Evolutionary conservation across 1,140 invertebrate genomes (phyloP), one percentile per base, ranked within the genome.

Genomic region (Pseudomyrmex flavicornis): DNA sequence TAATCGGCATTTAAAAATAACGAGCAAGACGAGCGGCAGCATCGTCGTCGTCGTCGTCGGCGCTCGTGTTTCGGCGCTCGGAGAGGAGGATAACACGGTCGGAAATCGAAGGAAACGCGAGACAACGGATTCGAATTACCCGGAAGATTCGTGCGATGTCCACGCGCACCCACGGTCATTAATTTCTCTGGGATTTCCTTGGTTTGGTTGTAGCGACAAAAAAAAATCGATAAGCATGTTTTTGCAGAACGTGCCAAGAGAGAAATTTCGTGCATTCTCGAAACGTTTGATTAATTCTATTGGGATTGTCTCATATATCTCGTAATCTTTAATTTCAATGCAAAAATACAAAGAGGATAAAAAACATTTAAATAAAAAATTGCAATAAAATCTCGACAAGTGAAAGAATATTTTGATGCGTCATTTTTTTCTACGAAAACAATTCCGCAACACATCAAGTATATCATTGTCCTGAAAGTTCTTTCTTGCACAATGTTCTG

Each of bases 1-100:
- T 87, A 82, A 88, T 88, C 87, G 85, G 50, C 77, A 73, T 88
- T 88, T 82, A 85, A 77, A 88, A 88, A 88, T 88, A 88, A 88
- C 76, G 83, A 87, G 87, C 26, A 26, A 72, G 63, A 58, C 17
- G 83, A 82, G 80, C 35, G 9, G 20, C 15, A 65, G 5, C 35
- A 35, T 35, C 17, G 17, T 20, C 9, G 26, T 26, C 26, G 26
- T 26, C 22, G 22, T 26, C 22, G n/a, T 17, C 59, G n/a, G 13
- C 44, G 61, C 83, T 88, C 85, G 17, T 73, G 22, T 88, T 87
- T 84, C 86, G 66, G 54, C 75, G 17, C 44, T 12, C 46, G 62
- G 22, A 22, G 26, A 70, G 66, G 15, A 58, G 52, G 65, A 79
- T 79, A 56, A 70, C 54, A n/a, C 20, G 46, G 48, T 22, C 9